phyloP scores from a whole-genome alignment of 1,140 invertebrate genomes.

The Sinella curviseta region DNA sequence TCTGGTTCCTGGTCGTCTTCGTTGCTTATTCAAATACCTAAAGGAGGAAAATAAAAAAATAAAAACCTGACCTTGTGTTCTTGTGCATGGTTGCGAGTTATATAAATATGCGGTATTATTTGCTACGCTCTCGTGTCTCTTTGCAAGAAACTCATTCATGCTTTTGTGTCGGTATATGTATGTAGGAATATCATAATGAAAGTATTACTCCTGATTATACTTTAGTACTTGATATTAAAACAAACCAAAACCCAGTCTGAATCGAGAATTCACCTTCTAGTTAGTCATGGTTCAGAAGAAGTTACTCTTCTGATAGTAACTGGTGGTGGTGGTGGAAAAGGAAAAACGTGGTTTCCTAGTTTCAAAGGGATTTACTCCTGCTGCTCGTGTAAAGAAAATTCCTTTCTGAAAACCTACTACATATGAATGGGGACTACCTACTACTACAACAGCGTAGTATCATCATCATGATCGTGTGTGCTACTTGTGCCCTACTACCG shows the following conservation, averaged over 20 bases:
- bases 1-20: background rate
- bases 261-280: too few relatives aligned
- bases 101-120: too few relatives aligned
- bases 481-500: background rate
- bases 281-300: background rate
- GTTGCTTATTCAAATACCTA: background rate
- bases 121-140: too few relatives aligned
- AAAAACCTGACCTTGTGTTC: background rate
- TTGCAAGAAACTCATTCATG: too few relatives aligned
- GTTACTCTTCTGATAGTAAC: too few relatives aligned
- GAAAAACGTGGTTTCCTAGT: slow-evolving; percentile 15
- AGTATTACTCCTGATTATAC: too few relatives aligned
- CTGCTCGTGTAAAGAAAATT: background rate
- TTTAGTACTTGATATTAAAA: too few relatives aligned
- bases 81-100: background rate
- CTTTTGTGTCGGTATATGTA: too few relatives aligned
- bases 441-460: background rate
- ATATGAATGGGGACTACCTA: background rate
- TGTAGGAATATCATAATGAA: too few relatives aligned
- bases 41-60: background rate
- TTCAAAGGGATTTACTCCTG: slow-evolving; percentile 14
- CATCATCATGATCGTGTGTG: background rate
- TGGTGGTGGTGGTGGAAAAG: too few relatives aligned
- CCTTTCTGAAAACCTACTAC: background rate
- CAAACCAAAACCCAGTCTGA: too few relatives aligned